Evolutionary conservation across 2,888 invertebrate species (phyloP), one percentile per base, ranked within the genome.

Genomic region (Catocala fraxini): DNA sequence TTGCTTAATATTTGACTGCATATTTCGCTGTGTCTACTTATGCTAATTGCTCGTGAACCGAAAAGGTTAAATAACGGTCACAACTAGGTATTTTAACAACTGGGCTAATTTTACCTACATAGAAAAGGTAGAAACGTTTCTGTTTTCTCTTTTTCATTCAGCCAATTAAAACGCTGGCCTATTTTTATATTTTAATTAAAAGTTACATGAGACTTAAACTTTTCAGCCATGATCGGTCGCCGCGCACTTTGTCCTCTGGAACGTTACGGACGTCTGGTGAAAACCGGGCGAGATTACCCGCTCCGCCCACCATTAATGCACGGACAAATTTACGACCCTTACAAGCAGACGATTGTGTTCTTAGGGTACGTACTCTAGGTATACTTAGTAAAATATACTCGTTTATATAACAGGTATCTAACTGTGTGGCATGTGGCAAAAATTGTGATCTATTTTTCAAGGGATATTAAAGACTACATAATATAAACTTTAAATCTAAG

Each of bases 261-360:
- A 71, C 82, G 87, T 0, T 94, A 89, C 74, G 93, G 91, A 4
- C 85, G 85, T 13, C 80, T 92, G 34, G 90, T 93, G 68, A 88
- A 82, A 73, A 92, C 91, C 5, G 77, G 76, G 25, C 81, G 88
- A 10, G 89, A 92, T 81, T 89, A 87, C 70, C 92, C 93, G 0
- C 81, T 73, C 12, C 85, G 86, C n/a, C 92, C 93, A 33, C 89
- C 87, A 35, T 81, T 89, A 52, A 83, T 85, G 52, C 87, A 85
- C 6, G 91, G 87, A 34, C 91, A 92, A 73, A 78, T 91, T 67
- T 93, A 93, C 81, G 89, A 94, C 68, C 93, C 93, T 39, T 93
- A 91, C 81, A 92, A 93, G 66, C 94, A 94, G 77, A 93, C 93
- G 12, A 75, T 92, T 71, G 82, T 94, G 45, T 94, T 93, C 68